Evolutionary conservation across 2,888 invertebrate genomes (phyloP), one percentile per base, ranked within the genome.

Genomic region (Sminthurinus aureus): DNA sequence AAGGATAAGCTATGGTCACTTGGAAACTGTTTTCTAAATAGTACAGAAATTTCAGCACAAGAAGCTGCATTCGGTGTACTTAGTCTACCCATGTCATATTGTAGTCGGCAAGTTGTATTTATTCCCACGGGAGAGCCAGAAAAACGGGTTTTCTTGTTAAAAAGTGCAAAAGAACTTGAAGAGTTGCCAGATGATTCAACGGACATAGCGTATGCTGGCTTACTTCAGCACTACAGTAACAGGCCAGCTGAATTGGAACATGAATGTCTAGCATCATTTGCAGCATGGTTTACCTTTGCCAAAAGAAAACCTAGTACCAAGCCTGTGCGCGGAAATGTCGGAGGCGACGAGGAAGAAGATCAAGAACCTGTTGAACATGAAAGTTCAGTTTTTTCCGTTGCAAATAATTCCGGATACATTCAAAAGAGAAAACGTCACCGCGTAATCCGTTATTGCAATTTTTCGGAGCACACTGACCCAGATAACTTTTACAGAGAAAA

Each of bases 201-300:
- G 24, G 83, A 84, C 64, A 81, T 84, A 3, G 3, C 9, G 15
- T 18, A 24, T 11, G 71, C 83, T 18, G 87, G 86, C 24, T 80
- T 88, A 0, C 73, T 88, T 9, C 87, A 89, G 50, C 80, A 89
- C 20, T 89, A 90, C 86, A 82, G 84, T 15, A 80, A 86, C 9
- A 81, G 89, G 79, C 89, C 89, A 50, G 77, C 85, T 20, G 15
- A 74, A 12, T 77, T 89, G 38, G 86, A 89, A 64, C 79, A 87
- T 20, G 74, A 86, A 58, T 89, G 88, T 85, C 85, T 89, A 22
- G 89, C 89, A 8, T 87, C 88, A 52, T 89, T 88, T 88, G 89
- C 85, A 15, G 83, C 87, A 3, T 50, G n/a, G n/a, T 84, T 66
- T 24, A 24, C n/a, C 2, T 77, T 64, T 22, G 51, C 11, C 22